Evolutionary conservation across 2,888 invertebrate genomes (phyloP).

Genomic region (Andrena bucephala): DNA sequence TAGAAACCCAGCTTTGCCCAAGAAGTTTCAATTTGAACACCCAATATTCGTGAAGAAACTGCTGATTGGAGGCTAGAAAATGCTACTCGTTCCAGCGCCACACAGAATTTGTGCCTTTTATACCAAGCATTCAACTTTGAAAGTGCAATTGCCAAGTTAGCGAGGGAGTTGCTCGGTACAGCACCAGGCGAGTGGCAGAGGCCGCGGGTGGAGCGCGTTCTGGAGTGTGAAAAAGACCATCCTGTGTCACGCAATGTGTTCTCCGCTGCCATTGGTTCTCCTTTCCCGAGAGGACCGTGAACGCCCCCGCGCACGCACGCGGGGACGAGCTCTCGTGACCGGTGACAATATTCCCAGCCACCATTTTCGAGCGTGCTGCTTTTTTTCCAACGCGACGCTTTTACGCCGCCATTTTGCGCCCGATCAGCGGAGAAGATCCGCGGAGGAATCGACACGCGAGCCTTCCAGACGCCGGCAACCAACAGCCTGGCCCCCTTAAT

Average conservation of each 20-base stretch:
- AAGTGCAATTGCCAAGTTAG: not conserved
- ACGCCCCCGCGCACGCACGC: constrained; percentile 82
- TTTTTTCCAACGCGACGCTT: constrained; percentile 41
- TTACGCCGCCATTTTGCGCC: constrained; percentile 57
- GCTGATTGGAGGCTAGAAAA: too few species aligned
- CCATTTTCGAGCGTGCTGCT: constrained; percentile 65
- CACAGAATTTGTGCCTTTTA: too few species aligned
- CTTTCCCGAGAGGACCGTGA: constrained; percentile 73
- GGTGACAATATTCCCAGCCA: constrained; percentile 77
- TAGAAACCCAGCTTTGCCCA: too few species aligned
- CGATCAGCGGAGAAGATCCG: constrained; percentile 50
- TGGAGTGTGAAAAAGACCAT: constrained; percentile 80
- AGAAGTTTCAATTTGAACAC: too few species aligned
- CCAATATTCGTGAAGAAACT: too few species aligned
- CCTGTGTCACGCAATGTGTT: constrained; percentile 72
- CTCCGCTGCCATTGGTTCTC: constrained; percentile 65
- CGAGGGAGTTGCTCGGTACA: constrained; percentile 8
- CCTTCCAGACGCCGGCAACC: not conserved
- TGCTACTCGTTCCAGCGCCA: too few species aligned
- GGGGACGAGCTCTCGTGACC: constrained; percentile 71
- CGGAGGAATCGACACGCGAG: constrained; percentile 40
- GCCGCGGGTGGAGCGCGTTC: constrained; percentile 69
- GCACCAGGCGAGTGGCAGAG: constrained; percentile 3
- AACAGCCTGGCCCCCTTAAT: constrained; percentile 4
- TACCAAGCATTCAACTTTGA: not conserved